Evolutionary conservation across 2,797 vertebrate genomes (phyloP), one percentile per base, ranked within the genome.

Genomic region (Ispidina picta): DNA sequence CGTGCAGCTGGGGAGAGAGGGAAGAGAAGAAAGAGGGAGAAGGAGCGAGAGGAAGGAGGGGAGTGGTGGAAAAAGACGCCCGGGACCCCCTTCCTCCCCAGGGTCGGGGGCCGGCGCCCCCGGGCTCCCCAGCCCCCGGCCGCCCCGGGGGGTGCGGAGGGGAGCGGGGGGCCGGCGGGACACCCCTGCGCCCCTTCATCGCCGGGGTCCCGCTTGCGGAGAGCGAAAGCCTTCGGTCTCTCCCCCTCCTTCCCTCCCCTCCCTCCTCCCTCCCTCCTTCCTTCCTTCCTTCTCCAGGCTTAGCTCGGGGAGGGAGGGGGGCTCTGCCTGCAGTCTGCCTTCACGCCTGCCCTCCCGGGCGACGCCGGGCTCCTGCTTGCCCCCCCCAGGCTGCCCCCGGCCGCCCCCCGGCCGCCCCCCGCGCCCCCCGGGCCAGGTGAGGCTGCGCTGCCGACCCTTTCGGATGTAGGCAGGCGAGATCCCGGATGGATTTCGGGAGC

Each of bases 401-500:
- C 37, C 20, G 65, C 55, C 35, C 35, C 35, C 35, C 35, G 35
- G 35, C 35, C 35, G 35, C 35, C 35, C 35, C 44, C 44, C 21
- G 46, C 46, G 46, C 46, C 46, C 46, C 48, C 48, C 48, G 60
- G 77, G 85, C 84, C 90, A 86, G 88, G 90, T 92, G 84, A 88
- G 72, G 73, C 77, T 75, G 77, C 55, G 35, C 54, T 74, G 80
- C 90, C 51, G 76, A 71, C 76, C 76, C 49, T 43, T 33, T 90
- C 91, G 74, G 74, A 92, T 94, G 91, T 84, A 72, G 77, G 91
- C 82, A 91, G 79, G 52, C 56, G 86, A 87, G 88, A 86, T 70
- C 86, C 92, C 94, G 88, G 82, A 96, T 96, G 96, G 96, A 96
- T 95, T 96, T 96, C 83, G 96, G 95, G 88, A 96, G 96, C 85